These are phyloP conservation scores for Margarornis squamiger DNA, from an alignment of 2,797 vertebrate genomes.

Conservation along the genomic window DNA sequence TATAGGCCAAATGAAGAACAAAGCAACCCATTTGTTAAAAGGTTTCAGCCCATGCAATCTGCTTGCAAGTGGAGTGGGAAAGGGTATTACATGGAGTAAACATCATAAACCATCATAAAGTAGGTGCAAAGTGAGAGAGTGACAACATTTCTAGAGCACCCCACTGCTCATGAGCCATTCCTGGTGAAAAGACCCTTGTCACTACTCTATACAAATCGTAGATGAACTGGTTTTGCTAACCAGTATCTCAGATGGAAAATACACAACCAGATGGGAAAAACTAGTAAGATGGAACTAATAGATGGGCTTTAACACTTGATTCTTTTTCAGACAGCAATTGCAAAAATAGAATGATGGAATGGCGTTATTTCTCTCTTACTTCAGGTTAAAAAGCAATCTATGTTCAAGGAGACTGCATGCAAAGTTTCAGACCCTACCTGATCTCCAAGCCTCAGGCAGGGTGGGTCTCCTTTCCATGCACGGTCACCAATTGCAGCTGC, in stretches of 20 bases:
- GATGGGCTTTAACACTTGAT: background rate
- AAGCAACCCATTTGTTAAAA: background rate
- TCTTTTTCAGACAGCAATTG: background rate
- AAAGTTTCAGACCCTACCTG: background rate
- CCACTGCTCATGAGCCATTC: background rate
- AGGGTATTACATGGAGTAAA: background rate
- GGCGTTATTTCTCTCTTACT: background rate
- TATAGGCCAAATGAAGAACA: background rate
- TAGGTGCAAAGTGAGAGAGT: background rate
- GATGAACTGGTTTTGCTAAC: background rate
- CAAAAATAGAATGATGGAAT: background rate
- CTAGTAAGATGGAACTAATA: background rate
- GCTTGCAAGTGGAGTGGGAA: background rate
- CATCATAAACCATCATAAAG: background rate
- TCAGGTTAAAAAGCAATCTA: background rate
- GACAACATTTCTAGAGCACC: background rate
- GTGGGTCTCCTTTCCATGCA: fast-evolving
- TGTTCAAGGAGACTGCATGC: background rate
- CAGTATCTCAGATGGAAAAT: background rate
- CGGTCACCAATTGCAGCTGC: background rate
- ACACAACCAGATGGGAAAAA: background rate
- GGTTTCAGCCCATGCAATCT: background rate
- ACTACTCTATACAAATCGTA: background rate
- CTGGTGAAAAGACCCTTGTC: background rate
- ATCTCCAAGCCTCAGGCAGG: background rate